Percentiles rank a stretch among this genome's conserved stretches.
These are phyloP conservation scores for Bombyx mandarina DNA, from an alignment of 1,140 invertebrate species.

Conservation along the genomic window DNA sequence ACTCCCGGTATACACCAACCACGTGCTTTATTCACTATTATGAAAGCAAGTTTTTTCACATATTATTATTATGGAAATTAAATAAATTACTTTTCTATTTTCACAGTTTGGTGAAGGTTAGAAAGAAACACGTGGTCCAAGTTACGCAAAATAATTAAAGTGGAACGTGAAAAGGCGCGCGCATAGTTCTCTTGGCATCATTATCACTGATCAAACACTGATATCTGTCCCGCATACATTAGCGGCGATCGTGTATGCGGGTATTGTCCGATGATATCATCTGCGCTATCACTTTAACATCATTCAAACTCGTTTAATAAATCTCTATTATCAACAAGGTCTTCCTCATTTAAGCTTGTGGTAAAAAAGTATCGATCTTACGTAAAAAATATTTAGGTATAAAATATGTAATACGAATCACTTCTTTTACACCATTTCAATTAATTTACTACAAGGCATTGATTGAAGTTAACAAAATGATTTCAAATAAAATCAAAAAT, in stretches of 20 bases:
- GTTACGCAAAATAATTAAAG: slow-evolving; percentile 22
- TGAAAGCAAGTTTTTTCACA: slow-evolving; percentile 10
- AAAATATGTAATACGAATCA: no score
- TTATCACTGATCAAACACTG: slow-evolving; percentile 57
- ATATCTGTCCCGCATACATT: slow-evolving; percentile 44
- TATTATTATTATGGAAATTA: slow-evolving; percentile 5
- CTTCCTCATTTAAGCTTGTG: no score
- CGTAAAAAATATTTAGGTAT: no score
- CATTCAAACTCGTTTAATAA: no score
- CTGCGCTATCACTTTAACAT: slow-evolving; percentile 15
- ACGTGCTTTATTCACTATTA: slow-evolving; percentile 32
- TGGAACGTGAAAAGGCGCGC: slow-evolving; percentile 24
- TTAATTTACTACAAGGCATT: no score
- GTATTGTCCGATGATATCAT: slow-evolving; percentile 27
- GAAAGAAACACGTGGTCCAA: slow-evolving; percentile 30
- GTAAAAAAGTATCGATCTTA: no score
- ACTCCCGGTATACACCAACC: slow-evolving; percentile 28
- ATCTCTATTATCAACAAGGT: no score
- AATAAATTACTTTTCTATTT: background rate
- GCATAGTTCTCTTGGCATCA: slow-evolving; percentile 26
- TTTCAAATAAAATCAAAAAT: no score
- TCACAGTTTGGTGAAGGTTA: background rate
- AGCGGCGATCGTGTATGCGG: slow-evolving; percentile 24
- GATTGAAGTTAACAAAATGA: no score
- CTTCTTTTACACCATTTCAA: no score